Percentiles rank a stretch among this genome's conserved stretches.
Evolutionary conservation across 1,140 invertebrate genomes (phyloP).

Genomic region (Trypoxylus dichotomus): DNA sequence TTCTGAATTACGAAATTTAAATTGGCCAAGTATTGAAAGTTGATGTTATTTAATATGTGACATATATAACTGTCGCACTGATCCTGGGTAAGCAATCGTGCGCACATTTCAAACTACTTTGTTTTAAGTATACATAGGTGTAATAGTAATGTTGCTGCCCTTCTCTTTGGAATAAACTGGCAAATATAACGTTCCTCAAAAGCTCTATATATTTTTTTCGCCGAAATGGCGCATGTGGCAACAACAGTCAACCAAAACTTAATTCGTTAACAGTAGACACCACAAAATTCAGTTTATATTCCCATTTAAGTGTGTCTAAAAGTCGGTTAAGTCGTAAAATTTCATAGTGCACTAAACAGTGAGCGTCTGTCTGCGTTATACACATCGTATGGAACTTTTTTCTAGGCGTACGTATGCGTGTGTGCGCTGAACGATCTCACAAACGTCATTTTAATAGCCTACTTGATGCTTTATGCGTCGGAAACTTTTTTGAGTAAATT

Average conservation of each 20-base stretch:
- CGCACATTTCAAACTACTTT: too few relatives aligned
- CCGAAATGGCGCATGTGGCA: not conserved
- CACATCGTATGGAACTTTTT: slow-evolving; percentile 40
- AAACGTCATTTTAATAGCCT: slow-evolving; percentile 42
- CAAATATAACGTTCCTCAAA: too few relatives aligned
- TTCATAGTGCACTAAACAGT: slow-evolving; percentile 49
- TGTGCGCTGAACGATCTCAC: slow-evolving; percentile 19
- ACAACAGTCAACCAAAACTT: not conserved
- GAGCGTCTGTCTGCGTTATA: slow-evolving; percentile 36
- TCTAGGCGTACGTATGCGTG: slow-evolving; percentile 30
- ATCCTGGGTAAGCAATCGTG: too few relatives aligned
- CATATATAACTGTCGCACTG: too few relatives aligned
- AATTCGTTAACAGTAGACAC: slow-evolving; percentile 17
- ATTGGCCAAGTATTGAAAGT: too few relatives aligned
- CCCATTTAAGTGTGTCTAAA: slow-evolving; percentile 22
- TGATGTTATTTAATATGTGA: too few relatives aligned
- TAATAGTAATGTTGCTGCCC: too few relatives aligned
- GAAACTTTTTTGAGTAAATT: not conserved
- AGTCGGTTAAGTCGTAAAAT: slow-evolving; percentile 43
- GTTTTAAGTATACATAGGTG: too few relatives aligned
- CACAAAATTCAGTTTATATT: slow-evolving; percentile 26
- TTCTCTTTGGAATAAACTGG: too few relatives aligned
- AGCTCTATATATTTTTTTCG: too few relatives aligned
- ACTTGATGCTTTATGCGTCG: slow-evolving; percentile 28
- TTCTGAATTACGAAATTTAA: too few relatives aligned